Conservation (phyloP, 2,888 invertebrate genomes). For the Dyspetes luteomarginatus region DNA sequence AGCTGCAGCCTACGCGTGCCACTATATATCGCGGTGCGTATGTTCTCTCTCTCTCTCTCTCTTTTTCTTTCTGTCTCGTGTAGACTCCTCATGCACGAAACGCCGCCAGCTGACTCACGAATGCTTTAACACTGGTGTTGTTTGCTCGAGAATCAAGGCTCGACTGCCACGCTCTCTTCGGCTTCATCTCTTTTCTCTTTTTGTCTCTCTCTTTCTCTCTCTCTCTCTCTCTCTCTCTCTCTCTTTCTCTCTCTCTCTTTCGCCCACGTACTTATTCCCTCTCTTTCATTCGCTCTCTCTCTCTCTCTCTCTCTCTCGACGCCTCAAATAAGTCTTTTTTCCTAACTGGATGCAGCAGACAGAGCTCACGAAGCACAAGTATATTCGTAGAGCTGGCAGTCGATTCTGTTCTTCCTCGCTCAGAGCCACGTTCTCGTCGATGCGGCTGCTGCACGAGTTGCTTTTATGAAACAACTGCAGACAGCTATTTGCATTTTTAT, state of each 20-base stretch:
- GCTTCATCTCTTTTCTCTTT: constrained; percentile 57
- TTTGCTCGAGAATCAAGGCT: constrained; percentile 68
- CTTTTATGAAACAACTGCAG: background rate
- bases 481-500: background rate
- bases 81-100: constrained; percentile 33
- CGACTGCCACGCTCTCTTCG: constrained; percentile 65
- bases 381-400: constrained; percentile 68
- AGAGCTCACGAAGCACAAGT: constrained; percentile 44
- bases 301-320: constrained; percentile 26
- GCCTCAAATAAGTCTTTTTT: constrained; percentile 10
- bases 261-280: constrained; percentile 14
- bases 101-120: constrained; percentile 73
- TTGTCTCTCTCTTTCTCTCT: constrained; percentile 58
- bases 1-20: constrained; percentile 63
- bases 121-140: constrained; percentile 55
- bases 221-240: constrained; percentile 32
- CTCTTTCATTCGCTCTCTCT: constrained; percentile 11
- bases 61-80: constrained; percentile 1
- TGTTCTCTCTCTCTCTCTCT: constrained; percentile 30
- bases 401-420: constrained; percentile 73
- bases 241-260: constrained; percentile 43
- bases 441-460: background rate
- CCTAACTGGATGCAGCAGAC: constrained; percentile 58
- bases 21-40: constrained; percentile 26
- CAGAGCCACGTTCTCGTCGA: constrained; percentile 67